A percentile compares a stretch with the other conserved stretches of the same genome.
These are phyloP conservation scores for Perithous albicinctus DNA, from an alignment of 2,888 invertebrate genomes.

Conservation along the genomic window DNA sequence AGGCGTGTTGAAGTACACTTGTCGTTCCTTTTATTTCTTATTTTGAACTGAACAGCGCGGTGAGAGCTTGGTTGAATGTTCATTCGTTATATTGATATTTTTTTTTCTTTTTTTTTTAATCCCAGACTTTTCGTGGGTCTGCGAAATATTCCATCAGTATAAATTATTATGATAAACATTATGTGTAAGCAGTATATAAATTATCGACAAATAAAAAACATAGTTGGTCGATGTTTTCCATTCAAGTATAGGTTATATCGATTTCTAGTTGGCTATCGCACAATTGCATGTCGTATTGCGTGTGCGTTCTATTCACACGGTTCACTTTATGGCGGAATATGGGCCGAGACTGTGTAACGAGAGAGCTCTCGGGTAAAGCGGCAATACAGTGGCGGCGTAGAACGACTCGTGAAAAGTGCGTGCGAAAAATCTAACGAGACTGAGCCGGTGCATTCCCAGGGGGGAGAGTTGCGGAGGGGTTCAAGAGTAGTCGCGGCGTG, in stretches of 20 bases:
- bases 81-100: constrained; percentile 25
- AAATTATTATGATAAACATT: constrained; percentile 24
- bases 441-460: constrained; percentile 31
- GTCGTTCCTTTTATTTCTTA: constrained; percentile 39
- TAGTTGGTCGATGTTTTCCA: neutral
- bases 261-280: neutral
- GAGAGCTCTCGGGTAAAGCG: neutral
- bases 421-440: constrained; percentile 74
- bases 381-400: neutral
- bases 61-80: constrained; percentile 9
- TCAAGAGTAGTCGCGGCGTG: neutral
- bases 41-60: constrained; percentile 20
- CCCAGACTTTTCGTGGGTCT: neutral
- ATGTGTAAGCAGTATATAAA: neutral
- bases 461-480: constrained; percentile 13
- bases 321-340: neutral
- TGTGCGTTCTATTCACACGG: constrained; percentile 10
- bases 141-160: constrained; percentile 12
- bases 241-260: neutral
- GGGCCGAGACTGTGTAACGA: constrained; percentile 6
- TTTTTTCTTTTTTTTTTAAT: constrained; percentile 7
- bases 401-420: constrained; percentile 60
- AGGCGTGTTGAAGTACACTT: constrained; percentile 29
- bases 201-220: neutral
- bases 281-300: too few species aligned